Evolutionary conservation across 2,113 vertebrate species (phyloP).

Genomic region (Malaclemys terrapin): DNA sequence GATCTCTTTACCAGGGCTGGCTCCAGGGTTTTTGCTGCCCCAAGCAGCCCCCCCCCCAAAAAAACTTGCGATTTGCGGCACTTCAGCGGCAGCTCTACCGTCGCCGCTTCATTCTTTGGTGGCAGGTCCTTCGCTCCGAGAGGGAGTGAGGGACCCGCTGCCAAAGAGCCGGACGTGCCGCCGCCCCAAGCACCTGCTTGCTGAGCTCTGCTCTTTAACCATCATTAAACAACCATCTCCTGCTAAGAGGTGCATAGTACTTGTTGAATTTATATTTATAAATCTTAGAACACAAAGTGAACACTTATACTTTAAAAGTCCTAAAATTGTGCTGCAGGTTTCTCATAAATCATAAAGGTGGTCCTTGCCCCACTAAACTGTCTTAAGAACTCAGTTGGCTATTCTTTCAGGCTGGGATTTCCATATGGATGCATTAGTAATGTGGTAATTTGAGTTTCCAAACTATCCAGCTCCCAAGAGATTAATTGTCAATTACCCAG

Average conservation of each 20-base stretch:
- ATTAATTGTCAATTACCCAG: background rate
- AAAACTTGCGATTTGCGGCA: too few relatives aligned
- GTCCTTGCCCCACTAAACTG: background rate
- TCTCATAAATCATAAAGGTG: background rate
- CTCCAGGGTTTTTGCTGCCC: too few relatives aligned
- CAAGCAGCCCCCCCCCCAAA: too few relatives aligned
- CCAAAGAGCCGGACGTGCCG: too few relatives aligned
- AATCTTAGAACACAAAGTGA: background rate
- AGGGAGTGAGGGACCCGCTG: too few relatives aligned
- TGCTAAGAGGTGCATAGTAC: background rate
- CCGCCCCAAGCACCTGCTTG: too few relatives aligned
- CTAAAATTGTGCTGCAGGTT: background rate
- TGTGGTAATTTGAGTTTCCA: background rate
- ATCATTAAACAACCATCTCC: background rate
- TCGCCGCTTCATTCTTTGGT: too few relatives aligned
- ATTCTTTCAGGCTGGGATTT: background rate
- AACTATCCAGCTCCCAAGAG: background rate
- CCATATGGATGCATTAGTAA: background rate
- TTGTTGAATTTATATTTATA: background rate
- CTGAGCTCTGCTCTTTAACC: background rate
- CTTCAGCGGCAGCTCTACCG: too few relatives aligned
- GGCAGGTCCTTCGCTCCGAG: too few relatives aligned
- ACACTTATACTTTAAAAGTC: background rate
- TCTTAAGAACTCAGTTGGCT: background rate
- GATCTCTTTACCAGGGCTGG: background rate